phyloP scores from a whole-genome alignment of 2,113 vertebrate species.

The Carassius gibelio region DNA sequence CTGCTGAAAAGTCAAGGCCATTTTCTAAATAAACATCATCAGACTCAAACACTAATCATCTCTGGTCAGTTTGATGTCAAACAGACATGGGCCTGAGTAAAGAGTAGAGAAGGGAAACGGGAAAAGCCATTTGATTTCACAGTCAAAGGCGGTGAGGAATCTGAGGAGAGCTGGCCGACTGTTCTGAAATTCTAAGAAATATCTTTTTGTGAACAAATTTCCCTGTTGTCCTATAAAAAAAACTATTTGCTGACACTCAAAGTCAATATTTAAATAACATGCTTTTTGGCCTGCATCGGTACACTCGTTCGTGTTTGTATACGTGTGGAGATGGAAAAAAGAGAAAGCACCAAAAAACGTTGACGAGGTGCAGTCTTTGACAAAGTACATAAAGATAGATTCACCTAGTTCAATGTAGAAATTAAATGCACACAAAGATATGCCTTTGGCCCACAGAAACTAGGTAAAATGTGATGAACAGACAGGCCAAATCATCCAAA shows the following conservation, averaged over 20 bases:
- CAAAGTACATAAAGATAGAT: neutral
- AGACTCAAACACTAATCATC: constrained; percentile 20
- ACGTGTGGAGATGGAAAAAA: neutral
- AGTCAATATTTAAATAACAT: neutral
- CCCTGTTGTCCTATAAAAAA: constrained; percentile 8
- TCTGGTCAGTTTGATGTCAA: constrained; percentile 25
- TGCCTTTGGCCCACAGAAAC: neutral
- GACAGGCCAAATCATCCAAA: neutral
- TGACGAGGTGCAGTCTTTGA: neutral
- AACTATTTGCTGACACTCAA: constrained; percentile 11
- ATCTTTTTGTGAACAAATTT: constrained; percentile 11
- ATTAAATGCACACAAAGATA: neutral
- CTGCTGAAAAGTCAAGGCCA: constrained; percentile 16
- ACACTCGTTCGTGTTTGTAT: neutral
- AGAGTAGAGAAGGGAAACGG: neutral
- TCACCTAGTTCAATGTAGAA: neutral
- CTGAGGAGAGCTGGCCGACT: constrained; percentile 20
- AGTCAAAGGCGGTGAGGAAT: constrained; percentile 6
- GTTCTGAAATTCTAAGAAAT: neutral
- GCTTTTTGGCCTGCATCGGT: neutral
- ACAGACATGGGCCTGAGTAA: constrained; percentile 7
- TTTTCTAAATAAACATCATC: constrained; percentile 16
- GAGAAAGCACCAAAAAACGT: neutral
- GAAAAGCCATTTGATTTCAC: constrained; percentile 29
- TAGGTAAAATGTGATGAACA: neutral